A percentile compares a stretch with the other conserved stretches of the same genome.
Conservation (phyloP, 2,888 invertebrate species). For the Lepidocyrtoides sp. region DNA sequence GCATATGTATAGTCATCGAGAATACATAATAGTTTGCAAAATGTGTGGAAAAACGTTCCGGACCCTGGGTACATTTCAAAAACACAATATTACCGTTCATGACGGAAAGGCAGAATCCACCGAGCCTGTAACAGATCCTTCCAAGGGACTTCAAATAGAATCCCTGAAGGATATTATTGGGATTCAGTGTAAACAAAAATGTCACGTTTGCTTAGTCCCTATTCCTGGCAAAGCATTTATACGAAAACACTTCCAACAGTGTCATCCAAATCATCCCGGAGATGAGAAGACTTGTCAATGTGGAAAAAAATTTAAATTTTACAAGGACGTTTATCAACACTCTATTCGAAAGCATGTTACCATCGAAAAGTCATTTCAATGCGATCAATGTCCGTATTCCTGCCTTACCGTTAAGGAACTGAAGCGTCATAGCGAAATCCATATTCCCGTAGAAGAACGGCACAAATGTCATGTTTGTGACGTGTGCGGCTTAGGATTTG, state of each 20-base stretch:
- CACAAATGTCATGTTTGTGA: not conserved
- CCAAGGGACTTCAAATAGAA: not conserved
- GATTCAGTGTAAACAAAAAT: not conserved
- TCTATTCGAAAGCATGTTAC: not conserved
- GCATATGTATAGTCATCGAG: not conserved
- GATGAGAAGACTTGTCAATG: not conserved
- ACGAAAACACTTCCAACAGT: not conserved
- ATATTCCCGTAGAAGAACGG: conserved; percentile 1
- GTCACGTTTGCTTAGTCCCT: not conserved
- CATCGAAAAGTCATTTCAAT: not conserved
- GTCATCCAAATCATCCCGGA: not conserved
- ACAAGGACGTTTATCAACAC: not conserved
- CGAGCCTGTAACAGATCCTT: not conserved
- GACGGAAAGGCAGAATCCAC: not conserved
- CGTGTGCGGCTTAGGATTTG: not conserved
- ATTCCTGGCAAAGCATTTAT: not conserved
- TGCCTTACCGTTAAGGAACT: not conserved
- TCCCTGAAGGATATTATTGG: not conserved
- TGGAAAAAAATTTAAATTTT: not conserved
- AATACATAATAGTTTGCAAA: not conserved
- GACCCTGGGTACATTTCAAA: not conserved
- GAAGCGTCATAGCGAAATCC: not conserved
- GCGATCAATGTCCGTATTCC: not conserved
- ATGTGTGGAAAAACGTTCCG: conserved; percentile 12
- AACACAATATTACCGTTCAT: not conserved